A percentile compares a stretch with the other conserved stretches of the same genome.
phyloP scores from a whole-genome alignment of 2,113 vertebrate species.

The Ammodytes marinus region DNA sequence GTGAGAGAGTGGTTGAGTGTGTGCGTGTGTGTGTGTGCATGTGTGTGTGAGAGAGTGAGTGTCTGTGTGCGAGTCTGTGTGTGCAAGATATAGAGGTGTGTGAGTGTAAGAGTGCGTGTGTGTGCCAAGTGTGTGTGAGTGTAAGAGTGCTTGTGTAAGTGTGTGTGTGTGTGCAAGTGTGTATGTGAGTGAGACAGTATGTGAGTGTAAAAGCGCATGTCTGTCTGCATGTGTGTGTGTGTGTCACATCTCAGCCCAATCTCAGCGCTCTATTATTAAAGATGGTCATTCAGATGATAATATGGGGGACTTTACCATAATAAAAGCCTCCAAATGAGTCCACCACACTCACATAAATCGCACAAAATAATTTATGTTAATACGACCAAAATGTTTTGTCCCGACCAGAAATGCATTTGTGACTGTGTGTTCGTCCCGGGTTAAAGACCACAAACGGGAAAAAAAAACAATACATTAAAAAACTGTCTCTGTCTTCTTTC shows the following conservation, averaged over 20 bases:
- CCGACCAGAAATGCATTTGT: conserved; percentile 25
- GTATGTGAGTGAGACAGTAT: no score
- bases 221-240: no score
- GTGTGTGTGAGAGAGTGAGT: no score
- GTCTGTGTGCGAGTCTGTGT: no score
- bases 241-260: conserved; percentile 57
- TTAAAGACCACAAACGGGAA: conserved; percentile 21
- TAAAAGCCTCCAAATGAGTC: conserved; percentile 37
- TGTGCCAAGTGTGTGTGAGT: no score
- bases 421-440: conserved; percentile 16
- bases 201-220: no score
- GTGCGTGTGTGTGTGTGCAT: no score
- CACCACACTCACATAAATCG: conserved; percentile 30
- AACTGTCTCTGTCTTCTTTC: neutral
- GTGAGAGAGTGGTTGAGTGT: no score
- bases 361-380: conserved; percentile 61
- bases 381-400: conserved; percentile 28
- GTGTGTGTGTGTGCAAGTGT: no score
- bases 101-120: no score
- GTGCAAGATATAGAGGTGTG: no score
- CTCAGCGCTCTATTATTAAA: conserved; percentile 64
- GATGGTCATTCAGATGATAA: conserved; percentile 66
- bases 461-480: neutral
- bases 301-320: conserved; percentile 55
- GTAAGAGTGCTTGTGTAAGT: no score